phyloP scores from a whole-genome alignment of 2,888 invertebrate genomes.

The Lapara coniferarum region DNA sequence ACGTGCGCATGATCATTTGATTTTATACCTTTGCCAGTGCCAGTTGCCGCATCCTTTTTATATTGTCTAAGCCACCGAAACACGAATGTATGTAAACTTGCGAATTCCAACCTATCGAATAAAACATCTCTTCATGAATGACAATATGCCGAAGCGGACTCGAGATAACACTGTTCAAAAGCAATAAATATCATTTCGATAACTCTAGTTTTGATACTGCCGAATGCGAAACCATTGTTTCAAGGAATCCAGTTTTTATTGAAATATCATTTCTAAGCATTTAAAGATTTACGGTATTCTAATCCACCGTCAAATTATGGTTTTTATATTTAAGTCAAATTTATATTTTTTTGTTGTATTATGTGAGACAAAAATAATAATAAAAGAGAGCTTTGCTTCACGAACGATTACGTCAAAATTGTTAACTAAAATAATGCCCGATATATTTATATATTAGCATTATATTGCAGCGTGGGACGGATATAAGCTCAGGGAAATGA shows the following conservation, averaged over 20 bases:
- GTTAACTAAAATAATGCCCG: no score
- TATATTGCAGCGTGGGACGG: no score
- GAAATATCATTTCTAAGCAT: not conserved
- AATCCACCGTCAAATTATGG: not conserved
- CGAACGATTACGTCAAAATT: no score
- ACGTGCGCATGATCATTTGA: no score
- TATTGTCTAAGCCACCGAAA: no score
- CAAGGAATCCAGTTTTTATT: not conserved
- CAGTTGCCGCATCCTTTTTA: no score
- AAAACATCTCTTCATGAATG: not conserved
- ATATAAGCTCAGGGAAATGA: no score
- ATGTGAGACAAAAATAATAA: no score
- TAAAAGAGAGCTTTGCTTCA: no score
- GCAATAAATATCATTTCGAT: conserved; percentile 1
- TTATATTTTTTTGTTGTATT: not conserved
- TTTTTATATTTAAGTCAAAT: not conserved
- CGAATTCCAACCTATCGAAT: not conserved
- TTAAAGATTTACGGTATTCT: not conserved
- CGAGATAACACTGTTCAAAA: conserved; percentile 13
- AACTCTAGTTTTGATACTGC: not conserved
- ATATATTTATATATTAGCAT: no score
- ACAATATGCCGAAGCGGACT: not conserved
- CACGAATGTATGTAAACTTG: no score
- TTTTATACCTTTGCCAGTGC: no score
- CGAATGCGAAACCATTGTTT: conserved; percentile 1